phyloP scores from a whole-genome alignment of 2,113 vertebrate species.

The Bufo bufo region DNA sequence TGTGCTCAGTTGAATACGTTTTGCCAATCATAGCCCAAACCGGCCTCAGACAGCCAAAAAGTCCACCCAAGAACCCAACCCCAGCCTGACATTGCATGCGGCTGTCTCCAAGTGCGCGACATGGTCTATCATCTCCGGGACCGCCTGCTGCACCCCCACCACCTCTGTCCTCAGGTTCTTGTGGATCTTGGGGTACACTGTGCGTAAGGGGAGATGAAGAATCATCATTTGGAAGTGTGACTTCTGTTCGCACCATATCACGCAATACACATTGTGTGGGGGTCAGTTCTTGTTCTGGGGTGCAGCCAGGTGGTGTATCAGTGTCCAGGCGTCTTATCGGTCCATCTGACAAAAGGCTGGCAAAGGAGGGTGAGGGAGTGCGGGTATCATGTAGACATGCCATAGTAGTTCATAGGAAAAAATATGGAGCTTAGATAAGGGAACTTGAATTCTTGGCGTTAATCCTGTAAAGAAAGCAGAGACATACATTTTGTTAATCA shows the following conservation, averaged over 20 bases:
- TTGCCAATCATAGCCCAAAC: conserved; percentile 97
- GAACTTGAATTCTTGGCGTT: not conserved
- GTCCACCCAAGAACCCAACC: conserved; percentile 88
- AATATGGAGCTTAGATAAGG: not conserved
- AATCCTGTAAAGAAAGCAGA: not conserved
- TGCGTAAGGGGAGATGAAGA: conserved; percentile 85
- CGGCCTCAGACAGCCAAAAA: conserved; percentile 90
- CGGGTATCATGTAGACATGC: conserved; percentile 89
- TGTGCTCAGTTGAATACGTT: conserved; percentile 92
- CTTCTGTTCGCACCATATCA: conserved; percentile 86
- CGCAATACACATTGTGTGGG: conserved; percentile 92
- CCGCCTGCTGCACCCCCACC: conserved; percentile 63
- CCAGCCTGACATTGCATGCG: conserved; percentile 85
- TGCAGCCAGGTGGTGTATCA: conserved; percentile 83
- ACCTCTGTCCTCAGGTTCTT: conserved; percentile 76
- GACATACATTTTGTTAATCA: not conserved
- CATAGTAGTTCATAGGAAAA: conserved; percentile 69
- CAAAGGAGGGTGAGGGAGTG: conserved; percentile 88
- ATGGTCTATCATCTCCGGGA: conserved; percentile 62
- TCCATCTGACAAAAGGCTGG: conserved; percentile 82
- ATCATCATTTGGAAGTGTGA: conserved; percentile 81
- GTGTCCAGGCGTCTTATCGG: conserved; percentile 83
- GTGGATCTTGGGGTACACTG: conserved; percentile 84
- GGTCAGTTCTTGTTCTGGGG: conserved; percentile 89
- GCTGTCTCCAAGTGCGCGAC: conserved; percentile 68